These are phyloP conservation scores for Arbacia lixula DNA, from an alignment of 53 echinoderm and acorn worm species.

Conservation along the genomic window DNA sequence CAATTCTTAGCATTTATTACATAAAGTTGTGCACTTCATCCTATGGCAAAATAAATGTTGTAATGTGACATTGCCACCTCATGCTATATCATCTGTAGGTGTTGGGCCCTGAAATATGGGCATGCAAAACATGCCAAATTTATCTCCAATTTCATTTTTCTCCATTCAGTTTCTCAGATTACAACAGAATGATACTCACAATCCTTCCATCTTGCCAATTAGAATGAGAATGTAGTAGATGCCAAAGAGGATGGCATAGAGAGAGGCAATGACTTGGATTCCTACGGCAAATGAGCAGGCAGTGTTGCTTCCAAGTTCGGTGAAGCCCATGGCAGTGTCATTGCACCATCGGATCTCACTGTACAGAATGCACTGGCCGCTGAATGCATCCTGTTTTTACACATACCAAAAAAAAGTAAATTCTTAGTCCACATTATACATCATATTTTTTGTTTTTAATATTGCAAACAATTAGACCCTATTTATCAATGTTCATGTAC, in stretches of 20 bases:
- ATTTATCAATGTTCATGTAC: not conserved
- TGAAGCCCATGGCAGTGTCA: slow-evolving; percentile 74
- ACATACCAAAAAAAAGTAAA: no score
- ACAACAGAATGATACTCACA: no score
- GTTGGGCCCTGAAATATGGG: no score
- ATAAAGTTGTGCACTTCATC: no score
- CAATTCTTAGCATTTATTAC: no score
- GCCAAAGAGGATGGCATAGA: slow-evolving; percentile 72
- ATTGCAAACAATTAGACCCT: not conserved
- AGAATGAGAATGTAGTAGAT: slow-evolving; percentile 74
- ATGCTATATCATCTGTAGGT: no score
- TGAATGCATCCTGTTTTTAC: slow-evolving; percentile 82
- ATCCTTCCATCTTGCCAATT: slow-evolving; percentile 62
- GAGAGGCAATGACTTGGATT: slow-evolving; percentile 68
- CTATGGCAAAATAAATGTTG: no score
- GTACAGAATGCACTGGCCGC: slow-evolving; percentile 83
- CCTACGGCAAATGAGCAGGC: slow-evolving; percentile 81
- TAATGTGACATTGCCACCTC: no score
- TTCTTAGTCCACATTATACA: no score
- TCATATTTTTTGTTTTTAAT: not conserved
- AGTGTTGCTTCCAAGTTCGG: slow-evolving; percentile 69
- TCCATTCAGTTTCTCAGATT: no score
- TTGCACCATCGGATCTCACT: slow-evolving; percentile 79
- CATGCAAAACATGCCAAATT: no score
- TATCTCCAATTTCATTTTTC: no score